Conservation (phyloP, 2,797 vertebrate species). For the Micropoecilia bifurca region DNA sequence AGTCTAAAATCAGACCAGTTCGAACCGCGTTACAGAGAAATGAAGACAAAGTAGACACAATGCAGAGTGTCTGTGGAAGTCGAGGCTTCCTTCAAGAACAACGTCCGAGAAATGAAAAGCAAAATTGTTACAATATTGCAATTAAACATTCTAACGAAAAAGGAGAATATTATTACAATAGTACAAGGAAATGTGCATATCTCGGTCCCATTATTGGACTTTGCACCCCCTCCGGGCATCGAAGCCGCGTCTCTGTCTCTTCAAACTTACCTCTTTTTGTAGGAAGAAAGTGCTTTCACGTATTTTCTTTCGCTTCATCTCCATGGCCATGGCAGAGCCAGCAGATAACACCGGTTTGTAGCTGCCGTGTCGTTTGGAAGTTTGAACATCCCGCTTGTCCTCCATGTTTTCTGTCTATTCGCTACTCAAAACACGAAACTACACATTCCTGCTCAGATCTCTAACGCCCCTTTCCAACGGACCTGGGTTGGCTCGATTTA, state of each 20-base stretch:
- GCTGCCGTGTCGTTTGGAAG: slow-evolving; percentile 59
- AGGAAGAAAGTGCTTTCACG: slow-evolving; percentile 74
- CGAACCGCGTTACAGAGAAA: slow-evolving; percentile 18
- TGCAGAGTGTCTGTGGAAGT: not conserved
- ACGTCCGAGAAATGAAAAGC: not conserved
- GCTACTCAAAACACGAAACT: slow-evolving; percentile 9
- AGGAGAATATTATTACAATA: not conserved
- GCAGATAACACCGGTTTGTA: slow-evolving; percentile 58
- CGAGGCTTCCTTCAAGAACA: not conserved
- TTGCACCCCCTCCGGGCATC: slow-evolving; percentile 5
- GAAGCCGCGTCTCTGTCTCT: not conserved
- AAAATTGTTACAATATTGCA: not conserved
- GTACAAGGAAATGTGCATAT: not conserved
- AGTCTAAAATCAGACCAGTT: slow-evolving; percentile 49
- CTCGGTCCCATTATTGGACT: slow-evolving; percentile 19
- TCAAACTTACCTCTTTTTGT: slow-evolving; percentile 72
- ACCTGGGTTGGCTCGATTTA: slow-evolving; percentile 23
- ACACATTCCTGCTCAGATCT: slow-evolving; percentile 19
- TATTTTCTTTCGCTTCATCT: slow-evolving; percentile 84
- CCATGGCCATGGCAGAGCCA: slow-evolving; percentile 82
- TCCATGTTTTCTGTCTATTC: slow-evolving; percentile 67
- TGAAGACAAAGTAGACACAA: not conserved
- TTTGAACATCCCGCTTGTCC: slow-evolving; percentile 82
- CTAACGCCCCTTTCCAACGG: slow-evolving; percentile 47
- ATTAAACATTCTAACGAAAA: not conserved